A percentile compares a stretch with the other conserved stretches of the same genome.
Evolutionary conservation across 2,113 vertebrate species (phyloP).

Genomic region (Rhinopomastus cyanomelas): DNA sequence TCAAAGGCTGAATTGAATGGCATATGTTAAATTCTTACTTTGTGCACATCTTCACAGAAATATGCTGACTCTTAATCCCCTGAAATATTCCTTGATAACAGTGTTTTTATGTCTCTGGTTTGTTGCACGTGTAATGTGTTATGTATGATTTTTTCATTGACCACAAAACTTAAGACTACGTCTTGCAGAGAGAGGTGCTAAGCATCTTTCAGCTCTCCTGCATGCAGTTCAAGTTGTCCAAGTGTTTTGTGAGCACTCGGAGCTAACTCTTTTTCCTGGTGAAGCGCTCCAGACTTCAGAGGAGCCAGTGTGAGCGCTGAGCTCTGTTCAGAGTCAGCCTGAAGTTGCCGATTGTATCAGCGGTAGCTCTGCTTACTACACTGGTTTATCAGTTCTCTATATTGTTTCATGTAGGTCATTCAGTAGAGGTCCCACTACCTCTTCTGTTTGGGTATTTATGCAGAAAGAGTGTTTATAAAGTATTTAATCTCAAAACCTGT

Average conservation of each 20-base stretch:
- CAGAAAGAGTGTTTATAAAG: background rate
- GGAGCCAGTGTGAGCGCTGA: rapidly evolving
- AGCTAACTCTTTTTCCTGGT: background rate
- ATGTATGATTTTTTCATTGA: background rate
- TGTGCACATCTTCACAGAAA: background rate
- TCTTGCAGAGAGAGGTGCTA: background rate
- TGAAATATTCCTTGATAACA: background rate
- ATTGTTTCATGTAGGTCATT: background rate
- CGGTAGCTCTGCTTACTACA: background rate
- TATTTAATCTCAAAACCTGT: background rate
- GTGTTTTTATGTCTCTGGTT: background rate
- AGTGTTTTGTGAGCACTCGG: background rate
- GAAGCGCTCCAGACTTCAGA: background rate
- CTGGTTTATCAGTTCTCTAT: background rate
- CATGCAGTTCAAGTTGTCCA: background rate
- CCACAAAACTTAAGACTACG: rapidly evolving
- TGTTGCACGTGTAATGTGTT: rapidly evolving
- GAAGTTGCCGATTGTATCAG: background rate
- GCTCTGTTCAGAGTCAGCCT: background rate
- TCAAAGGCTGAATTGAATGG: background rate
- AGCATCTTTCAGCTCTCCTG: background rate
- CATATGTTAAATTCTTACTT: background rate
- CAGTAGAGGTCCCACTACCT: background rate
- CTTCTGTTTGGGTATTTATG: background rate
- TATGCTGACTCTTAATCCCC: background rate